Base-by-base conservation (phyloP, 2,113 vertebrate genomes). In the Chlorodrepanis virens region DNA sequence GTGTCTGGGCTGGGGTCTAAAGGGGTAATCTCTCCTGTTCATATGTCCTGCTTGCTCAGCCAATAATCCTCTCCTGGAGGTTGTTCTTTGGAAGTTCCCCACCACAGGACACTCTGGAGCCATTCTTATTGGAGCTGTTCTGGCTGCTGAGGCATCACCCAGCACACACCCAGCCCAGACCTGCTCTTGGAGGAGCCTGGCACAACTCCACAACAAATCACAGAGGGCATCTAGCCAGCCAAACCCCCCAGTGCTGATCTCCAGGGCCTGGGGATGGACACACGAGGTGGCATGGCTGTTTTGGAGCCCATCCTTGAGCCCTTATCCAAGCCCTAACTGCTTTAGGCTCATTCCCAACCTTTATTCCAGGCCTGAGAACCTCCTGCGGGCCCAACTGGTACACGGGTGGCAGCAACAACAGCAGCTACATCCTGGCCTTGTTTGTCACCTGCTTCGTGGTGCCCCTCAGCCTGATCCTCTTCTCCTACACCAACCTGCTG, bases 311-410 rank as follows among this genome's bases (percentile, higher is more conserved):
- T 25, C 11, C 28, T 29, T 3, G 27, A 52, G 29, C 22, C n/a
- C 9, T 37, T 2, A 1, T 6, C 78, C 49, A 20, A 37, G 21
- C n/a, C 85, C 12, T 1, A 2, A 5, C 5, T 1, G 0, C 1
- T 25, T 87, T 2, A 17, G 29, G 22, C 31, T 90, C 45, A 29
- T 29, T 77, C 52, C 45, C n/a, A 19, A 52, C 21, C 5, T 10
- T 87, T 20, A 10, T 71, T 83, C 21, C 86, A 98, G 97, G 97
- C n/a, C 71, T 98, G 84, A 87, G 96, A 47, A 97, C 97, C 8
- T 97, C 97, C 17, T 98, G 97, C 0, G 96, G 97, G 33, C 97
- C 97, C 67, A 97, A 98, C 93, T 98, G 97, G 97, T 98, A 97
- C 91, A 96, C 94, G 0, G 97, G 97, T 0, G 97, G 97, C 35